These are phyloP conservation scores for Sebastes iracundus DNA, from an alignment of 2,797 vertebrate genomes.

Conservation along the genomic window DNA sequence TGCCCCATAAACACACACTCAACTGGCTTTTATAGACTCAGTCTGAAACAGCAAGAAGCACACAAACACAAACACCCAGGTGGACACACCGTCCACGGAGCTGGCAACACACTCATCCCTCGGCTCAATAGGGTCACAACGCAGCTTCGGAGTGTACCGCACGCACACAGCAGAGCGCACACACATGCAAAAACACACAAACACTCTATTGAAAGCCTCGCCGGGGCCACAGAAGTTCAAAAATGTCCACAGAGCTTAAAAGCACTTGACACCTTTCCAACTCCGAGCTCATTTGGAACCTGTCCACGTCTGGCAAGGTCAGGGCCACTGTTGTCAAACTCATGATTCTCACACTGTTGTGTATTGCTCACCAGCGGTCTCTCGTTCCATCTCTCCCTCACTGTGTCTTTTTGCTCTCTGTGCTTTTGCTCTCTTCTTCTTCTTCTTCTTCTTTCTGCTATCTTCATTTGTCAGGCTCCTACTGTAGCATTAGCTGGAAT, in stretches of 20 bases:
- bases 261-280: conserved; percentile 75
- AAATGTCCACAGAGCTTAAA: conserved; percentile 64
- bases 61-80: conserved; percentile 20
- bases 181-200: not conserved
- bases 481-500: conserved; percentile 58
- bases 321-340: conserved; percentile 68
- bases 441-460: conserved; percentile 36
- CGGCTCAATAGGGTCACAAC: conserved; percentile 30
- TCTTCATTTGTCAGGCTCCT: conserved; percentile 66
- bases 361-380: conserved; percentile 28
- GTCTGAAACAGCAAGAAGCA: not conserved
- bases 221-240: conserved; percentile 48
- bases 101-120: conserved; percentile 31
- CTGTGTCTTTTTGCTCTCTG: conserved; percentile 12
- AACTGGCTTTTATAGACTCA: conserved; percentile 35
- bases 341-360: conserved; percentile 58
- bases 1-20: conserved; percentile 54
- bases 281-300: conserved; percentile 67
- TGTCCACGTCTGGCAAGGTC: conserved; percentile 71
- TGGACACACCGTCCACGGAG: conserved; percentile 4
- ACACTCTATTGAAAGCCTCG: conserved; percentile 23
- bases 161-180: not conserved
- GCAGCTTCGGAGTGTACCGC: conserved; percentile 11
- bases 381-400: not conserved
- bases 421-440: conserved; percentile 21